These are phyloP conservation scores for Celastrina argiolus DNA, from an alignment of 2,888 invertebrate genomes.

Conservation along the genomic window DNA sequence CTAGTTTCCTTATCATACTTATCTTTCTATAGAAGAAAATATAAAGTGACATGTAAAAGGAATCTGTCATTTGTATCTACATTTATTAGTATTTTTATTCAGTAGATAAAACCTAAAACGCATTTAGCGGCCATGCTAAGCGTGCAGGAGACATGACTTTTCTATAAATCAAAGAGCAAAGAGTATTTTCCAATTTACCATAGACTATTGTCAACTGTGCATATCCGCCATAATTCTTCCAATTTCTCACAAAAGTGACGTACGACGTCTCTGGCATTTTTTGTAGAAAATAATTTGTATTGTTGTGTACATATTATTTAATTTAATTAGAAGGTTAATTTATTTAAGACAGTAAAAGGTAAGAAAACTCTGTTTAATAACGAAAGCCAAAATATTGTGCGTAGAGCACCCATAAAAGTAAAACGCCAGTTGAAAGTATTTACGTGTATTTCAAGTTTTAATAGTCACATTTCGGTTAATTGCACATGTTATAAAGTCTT, in stretches of 20 bases:
- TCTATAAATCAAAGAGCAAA: neutral
- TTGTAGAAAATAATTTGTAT: conserved; percentile 46
- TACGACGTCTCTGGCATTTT: conserved; percentile 66
- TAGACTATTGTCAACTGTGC: conserved; percentile 35
- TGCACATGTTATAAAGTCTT: conserved; percentile 8
- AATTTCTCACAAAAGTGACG: conserved; percentile 69
- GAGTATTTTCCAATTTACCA: neutral
- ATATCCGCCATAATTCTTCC: conserved; percentile 73
- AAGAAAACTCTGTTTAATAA: neutral
- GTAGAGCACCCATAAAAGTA: neutral
- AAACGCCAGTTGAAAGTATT: neutral
- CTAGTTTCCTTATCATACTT: too few species aligned
- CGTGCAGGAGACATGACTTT: neutral
- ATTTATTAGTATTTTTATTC: too few species aligned
- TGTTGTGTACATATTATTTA: conserved; percentile 67
- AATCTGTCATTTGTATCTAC: too few species aligned
- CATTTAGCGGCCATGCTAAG: too few species aligned
- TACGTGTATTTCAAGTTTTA: conserved; percentile 6
- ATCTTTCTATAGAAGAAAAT: too few species aligned
- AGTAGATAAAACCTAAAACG: neutral
- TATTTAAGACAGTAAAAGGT: conserved; percentile 17
- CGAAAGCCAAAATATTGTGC: neutral
- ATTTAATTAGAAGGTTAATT: conserved; percentile 47
- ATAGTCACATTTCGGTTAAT: conserved; percentile 28
- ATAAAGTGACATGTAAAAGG: too few species aligned